Conservation (phyloP, 1,140 invertebrate genomes). For the Pantala flavescens region DNA sequence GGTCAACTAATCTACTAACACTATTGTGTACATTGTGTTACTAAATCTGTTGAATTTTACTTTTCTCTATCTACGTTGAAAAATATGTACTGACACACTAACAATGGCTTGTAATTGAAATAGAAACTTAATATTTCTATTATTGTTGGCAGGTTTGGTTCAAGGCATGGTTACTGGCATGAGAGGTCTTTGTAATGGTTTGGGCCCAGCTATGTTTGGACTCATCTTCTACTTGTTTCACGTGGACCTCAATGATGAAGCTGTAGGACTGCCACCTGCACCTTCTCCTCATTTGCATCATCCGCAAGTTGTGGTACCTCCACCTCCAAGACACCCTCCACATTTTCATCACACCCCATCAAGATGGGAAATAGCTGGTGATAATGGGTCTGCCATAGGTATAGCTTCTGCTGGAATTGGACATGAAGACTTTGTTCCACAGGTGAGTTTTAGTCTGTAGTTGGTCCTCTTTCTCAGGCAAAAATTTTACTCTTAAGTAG, state of each 20-base stretch:
- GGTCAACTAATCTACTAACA: too few relatives aligned
- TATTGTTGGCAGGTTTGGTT: conserved; percentile 60
- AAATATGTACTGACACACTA: too few relatives aligned
- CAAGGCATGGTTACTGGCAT: conserved; percentile 98
- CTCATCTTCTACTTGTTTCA: conserved; percentile 98
- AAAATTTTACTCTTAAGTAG: too few relatives aligned
- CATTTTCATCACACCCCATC: background rate
- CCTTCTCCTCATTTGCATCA: background rate
- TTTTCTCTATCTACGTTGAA: too few relatives aligned
- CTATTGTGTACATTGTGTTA: too few relatives aligned
- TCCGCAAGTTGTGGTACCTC: background rate
- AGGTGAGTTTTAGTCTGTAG: background rate
- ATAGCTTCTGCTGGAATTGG: background rate
- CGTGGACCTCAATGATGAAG: conserved; percentile 79
- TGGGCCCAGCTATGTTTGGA: conserved; percentile 93
- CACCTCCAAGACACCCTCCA: background rate
- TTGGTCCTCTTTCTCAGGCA: too few relatives aligned
- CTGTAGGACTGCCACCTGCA: background rate
- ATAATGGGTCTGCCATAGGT: background rate
- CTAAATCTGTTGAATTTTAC: too few relatives aligned
- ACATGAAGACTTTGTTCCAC: background rate
- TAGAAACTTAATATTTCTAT: too few relatives aligned
- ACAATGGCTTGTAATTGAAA: too few relatives aligned
- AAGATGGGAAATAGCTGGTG: background rate
- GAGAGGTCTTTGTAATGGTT: conserved; percentile 82